Conservation (phyloP, 2,888 invertebrate genomes). For the Steinernema carpocapsae region DNA sequence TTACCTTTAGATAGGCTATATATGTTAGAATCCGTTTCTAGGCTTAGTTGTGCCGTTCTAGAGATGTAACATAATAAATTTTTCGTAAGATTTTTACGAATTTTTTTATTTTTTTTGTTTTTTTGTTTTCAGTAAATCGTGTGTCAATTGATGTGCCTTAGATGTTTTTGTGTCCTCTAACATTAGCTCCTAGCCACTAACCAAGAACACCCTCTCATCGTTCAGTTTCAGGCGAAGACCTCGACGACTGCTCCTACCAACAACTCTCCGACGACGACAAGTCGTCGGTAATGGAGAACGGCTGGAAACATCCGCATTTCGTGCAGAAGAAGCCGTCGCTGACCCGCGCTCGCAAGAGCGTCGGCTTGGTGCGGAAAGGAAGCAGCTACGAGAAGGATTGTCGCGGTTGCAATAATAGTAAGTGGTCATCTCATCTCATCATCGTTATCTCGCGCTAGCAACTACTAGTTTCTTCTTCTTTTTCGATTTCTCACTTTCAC, state of each 20-base stretch:
- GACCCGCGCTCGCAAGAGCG: conserved; percentile 1
- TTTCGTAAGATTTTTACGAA: no score
- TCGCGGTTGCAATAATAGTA: conserved; percentile 31
- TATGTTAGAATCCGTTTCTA: no score
- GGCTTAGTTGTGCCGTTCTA: no score
- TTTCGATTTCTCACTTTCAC: background rate
- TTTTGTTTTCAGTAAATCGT: background rate
- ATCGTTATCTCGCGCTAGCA: background rate
- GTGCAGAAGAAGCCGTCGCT: conserved; percentile 8
- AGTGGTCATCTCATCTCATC: background rate
- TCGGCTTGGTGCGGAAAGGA: conserved; percentile 27
- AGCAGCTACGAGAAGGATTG: conserved; percentile 33
- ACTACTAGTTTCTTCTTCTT: background rate
- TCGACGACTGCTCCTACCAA: conserved; percentile 30
- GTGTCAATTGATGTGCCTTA: background rate
- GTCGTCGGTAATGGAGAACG: conserved; percentile 21
- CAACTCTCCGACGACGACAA: conserved; percentile 32
- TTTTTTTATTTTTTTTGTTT: no score
- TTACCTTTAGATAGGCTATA: no score
- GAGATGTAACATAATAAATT: no score
- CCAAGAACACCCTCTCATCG: conserved; percentile 31
- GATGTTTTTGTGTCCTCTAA: background rate
- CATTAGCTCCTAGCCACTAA: background rate
- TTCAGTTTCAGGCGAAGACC: conserved; percentile 32
- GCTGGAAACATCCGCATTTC: conserved; percentile 23